These are phyloP conservation scores for Neoitamus cyanurus DNA, from an alignment of 2,888 invertebrate genomes.

Conservation along the genomic window DNA sequence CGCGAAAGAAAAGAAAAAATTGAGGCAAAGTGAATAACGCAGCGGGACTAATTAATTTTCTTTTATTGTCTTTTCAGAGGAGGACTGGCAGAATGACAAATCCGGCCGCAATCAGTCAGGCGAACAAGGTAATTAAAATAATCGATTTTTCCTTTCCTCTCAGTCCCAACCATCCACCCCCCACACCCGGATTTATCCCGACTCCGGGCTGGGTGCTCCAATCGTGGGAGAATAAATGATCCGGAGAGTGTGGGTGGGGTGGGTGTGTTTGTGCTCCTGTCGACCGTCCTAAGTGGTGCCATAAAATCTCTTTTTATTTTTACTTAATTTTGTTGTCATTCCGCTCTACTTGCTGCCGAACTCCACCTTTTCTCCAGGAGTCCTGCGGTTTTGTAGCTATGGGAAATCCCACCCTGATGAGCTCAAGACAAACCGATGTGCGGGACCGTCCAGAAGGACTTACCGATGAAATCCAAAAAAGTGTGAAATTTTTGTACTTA, in stretches of 20 bases:
- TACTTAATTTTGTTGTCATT: slow-evolving; percentile 12
- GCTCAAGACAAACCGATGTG: not conserved
- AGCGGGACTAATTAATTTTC: slow-evolving; percentile 30
- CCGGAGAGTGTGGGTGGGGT: not conserved
- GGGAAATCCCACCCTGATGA: not conserved
- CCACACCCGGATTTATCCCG: not conserved
- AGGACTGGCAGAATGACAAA: slow-evolving; percentile 73
- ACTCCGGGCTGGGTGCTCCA: not conserved
- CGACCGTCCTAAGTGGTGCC: not conserved
- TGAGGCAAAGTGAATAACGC: not conserved
- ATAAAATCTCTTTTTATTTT: slow-evolving; percentile 20
- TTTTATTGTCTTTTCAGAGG: slow-evolving; percentile 69
- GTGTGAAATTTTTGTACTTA: not conserved
- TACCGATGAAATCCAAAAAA: not conserved
- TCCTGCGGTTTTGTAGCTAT: not conserved
- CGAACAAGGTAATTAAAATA: slow-evolving; percentile 62
- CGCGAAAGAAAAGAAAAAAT: slow-evolving; percentile 30
- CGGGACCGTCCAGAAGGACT: not conserved
- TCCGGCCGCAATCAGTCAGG: slow-evolving; percentile 62
- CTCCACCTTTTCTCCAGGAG: not conserved
- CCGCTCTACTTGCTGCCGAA: not conserved
- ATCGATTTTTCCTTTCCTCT: not conserved
- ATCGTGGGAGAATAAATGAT: not conserved
- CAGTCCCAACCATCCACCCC: not conserved
- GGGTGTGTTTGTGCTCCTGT: not conserved